phyloP scores from a whole-genome alignment of 2,797 vertebrate species.

The Ctenochaetus hawaiiensis region DNA sequence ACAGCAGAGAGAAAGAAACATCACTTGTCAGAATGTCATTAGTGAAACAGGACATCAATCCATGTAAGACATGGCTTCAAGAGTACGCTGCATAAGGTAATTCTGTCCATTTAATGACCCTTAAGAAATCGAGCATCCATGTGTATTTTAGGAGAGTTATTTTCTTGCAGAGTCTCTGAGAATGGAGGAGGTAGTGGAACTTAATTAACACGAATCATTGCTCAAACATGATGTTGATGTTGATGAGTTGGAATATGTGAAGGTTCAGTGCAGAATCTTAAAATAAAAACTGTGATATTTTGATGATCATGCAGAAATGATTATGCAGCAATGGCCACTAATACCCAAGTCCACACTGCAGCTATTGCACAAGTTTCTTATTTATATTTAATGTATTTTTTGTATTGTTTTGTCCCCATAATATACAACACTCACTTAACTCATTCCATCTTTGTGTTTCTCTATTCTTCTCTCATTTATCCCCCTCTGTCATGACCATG shows the following conservation, averaged over 20 bases:
- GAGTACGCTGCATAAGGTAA: background rate
- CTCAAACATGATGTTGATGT: background rate
- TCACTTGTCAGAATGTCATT: slow-evolving; percentile 2
- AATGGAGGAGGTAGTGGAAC: background rate
- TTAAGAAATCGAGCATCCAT: slow-evolving; percentile 1
- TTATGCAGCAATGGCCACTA: background rate
- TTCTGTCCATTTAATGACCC: background rate
- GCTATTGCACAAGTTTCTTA: slow-evolving; percentile 6
- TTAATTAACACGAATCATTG: background rate
- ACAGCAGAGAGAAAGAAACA: background rate
- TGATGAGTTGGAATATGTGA: no score
- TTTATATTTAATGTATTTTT: background rate
- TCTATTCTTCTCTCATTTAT: background rate
- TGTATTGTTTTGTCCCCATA: background rate
- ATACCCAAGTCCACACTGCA: background rate
- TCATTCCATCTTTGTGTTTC: slow-evolving; percentile 8
- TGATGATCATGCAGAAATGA: background rate
- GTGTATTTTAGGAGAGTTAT: background rate
- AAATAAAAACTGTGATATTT: background rate
- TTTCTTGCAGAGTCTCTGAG: background rate
- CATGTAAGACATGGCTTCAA: background rate
- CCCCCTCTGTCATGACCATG: slow-evolving; percentile 6
- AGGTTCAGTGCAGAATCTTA: no score
- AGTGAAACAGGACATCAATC: background rate
- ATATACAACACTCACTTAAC: background rate